Base-by-base conservation (phyloP, 2,113 vertebrate species). In the Anguilla rostrata region DNA sequence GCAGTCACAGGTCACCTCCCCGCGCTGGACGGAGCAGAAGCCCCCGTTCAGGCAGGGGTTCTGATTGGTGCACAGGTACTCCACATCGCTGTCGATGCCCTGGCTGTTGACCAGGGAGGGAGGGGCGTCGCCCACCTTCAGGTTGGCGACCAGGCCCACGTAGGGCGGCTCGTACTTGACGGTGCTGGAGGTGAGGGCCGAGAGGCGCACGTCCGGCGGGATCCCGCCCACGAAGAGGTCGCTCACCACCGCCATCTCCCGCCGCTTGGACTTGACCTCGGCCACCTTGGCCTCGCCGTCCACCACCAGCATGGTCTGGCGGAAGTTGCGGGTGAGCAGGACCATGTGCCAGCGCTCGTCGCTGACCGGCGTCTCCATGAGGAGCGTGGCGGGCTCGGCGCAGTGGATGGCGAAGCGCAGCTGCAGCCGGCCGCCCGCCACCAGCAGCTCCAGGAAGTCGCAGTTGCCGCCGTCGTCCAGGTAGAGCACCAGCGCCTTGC, bases 141-240 rank as follows among this genome's bases (percentile, higher is more conserved):
- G 91, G 92, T 97, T 97, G 90, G 94, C 96, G 87, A 98, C 92
- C 43, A 98, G 91, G 22, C 98, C 98, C 1, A 92, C 95, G 94
- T 97, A 98, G 0, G 97, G 97, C 3, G 96, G 96, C 93, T 99
- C 97, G n/a, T 98, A 98, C 92, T 98, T 98, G 63, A 97, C 97
- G 0, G 97, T 97, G 96, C 97, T 98, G 88, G 97, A 98, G 0
- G 97, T 98, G 84, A 99, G 94, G 18, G 97, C 97, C 0, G 97
- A 98, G 18, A 98, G 96, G 3, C 97, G 97, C n/a, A 99, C 97
- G 11, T 99, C 98, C 0, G 97, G 97, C 0, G 98, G 97, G 91
- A 99, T 96, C 5, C 98, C 98, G 0, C 98, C 98, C 0, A 99
- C 95, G 34, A 97, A 98, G 75, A 99, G 96, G 93, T 99, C 97